phyloP scores from a whole-genome alignment of 2,888 invertebrate genomes.

The Conistra vaccinii region DNA sequence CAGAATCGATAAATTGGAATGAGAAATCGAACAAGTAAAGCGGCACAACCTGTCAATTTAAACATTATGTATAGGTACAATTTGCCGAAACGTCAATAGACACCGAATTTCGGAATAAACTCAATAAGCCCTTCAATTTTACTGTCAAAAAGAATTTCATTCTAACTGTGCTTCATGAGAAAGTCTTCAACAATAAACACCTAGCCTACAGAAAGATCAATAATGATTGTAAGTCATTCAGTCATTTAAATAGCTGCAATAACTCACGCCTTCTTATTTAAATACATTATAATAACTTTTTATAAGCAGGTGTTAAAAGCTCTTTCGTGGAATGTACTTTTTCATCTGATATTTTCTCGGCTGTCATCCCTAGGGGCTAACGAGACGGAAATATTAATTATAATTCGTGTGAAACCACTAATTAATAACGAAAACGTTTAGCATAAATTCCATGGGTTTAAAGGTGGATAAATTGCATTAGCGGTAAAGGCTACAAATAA shows the following conservation, averaged over 20 bases:
- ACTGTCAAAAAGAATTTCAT: conserved; percentile 23
- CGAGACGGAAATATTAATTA: conserved; percentile 22
- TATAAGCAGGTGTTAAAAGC: conserved; percentile 39
- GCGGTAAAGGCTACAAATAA: conserved; percentile 1
- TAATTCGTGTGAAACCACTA: conserved; percentile 22
- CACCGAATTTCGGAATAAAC: conserved; percentile 1
- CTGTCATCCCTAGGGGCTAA: conserved; percentile 46
- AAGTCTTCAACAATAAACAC: conserved; percentile 24
- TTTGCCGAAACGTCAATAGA: background rate
- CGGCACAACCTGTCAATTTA: conserved; percentile 11
- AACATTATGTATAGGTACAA: conserved; percentile 24
- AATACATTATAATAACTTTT: conserved; percentile 44
- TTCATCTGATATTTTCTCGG: conserved; percentile 19
- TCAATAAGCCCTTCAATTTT: conserved; percentile 26
- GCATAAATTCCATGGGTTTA: conserved; percentile 18
- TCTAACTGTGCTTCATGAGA: conserved; percentile 10
- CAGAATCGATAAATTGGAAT: conserved; percentile 13
- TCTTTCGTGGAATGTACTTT: conserved; percentile 24
- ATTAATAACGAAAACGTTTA: conserved; percentile 27
- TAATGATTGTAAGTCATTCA: conserved; percentile 46
- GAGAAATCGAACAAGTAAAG: conserved; percentile 4
- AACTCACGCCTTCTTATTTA: conserved; percentile 49
- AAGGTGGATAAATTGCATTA: conserved; percentile 30
- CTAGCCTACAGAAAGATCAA: conserved; percentile 27
- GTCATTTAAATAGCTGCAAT: conserved; percentile 37